Conservation (phyloP, 2,888 invertebrate species). For the Trichogramma evanescens region DNA sequence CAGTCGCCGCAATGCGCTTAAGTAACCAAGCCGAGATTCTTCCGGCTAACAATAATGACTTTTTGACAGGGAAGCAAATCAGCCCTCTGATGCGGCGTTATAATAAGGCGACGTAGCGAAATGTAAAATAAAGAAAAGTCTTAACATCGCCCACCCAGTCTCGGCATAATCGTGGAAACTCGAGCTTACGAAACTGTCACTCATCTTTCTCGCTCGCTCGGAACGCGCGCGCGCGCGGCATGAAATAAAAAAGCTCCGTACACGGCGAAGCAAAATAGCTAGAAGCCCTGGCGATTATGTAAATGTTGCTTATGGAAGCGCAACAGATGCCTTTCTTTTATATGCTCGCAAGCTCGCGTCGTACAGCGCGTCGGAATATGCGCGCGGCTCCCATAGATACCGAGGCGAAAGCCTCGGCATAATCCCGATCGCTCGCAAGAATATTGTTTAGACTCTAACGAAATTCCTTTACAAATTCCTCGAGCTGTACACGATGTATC, state of each 20-base stretch:
- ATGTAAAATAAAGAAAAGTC: slow-evolving; percentile 7
- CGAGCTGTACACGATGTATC: background rate
- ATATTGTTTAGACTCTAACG: slow-evolving; percentile 36
- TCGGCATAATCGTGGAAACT: slow-evolving; percentile 21
- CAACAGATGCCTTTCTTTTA: slow-evolving; percentile 42
- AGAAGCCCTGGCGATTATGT: slow-evolving; percentile 38
- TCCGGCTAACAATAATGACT: slow-evolving; percentile 18
- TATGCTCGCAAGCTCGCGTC: slow-evolving; percentile 8
- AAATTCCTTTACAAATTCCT: slow-evolving; percentile 36
- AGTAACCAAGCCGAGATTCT: background rate
- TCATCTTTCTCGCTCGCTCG: slow-evolving; percentile 16
- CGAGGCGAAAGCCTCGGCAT: slow-evolving; percentile 31
- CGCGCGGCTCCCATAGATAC: slow-evolving; percentile 34
- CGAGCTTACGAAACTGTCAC: slow-evolving; percentile 17
- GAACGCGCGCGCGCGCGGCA: background rate
- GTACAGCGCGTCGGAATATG: background rate
- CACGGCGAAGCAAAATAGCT: slow-evolving; percentile 14
- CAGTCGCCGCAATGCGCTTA: background rate
- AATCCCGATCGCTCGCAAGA: slow-evolving; percentile 19
- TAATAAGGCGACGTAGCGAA: background rate
- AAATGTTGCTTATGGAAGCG: slow-evolving; percentile 44
- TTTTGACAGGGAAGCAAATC: slow-evolving; percentile 10
- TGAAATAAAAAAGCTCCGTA: slow-evolving; percentile 9
- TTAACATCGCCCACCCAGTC: background rate
- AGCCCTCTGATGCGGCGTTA: background rate